phyloP scores from a whole-genome alignment of 2,113 vertebrate species.

The Thamnaconus septentrionalis region DNA sequence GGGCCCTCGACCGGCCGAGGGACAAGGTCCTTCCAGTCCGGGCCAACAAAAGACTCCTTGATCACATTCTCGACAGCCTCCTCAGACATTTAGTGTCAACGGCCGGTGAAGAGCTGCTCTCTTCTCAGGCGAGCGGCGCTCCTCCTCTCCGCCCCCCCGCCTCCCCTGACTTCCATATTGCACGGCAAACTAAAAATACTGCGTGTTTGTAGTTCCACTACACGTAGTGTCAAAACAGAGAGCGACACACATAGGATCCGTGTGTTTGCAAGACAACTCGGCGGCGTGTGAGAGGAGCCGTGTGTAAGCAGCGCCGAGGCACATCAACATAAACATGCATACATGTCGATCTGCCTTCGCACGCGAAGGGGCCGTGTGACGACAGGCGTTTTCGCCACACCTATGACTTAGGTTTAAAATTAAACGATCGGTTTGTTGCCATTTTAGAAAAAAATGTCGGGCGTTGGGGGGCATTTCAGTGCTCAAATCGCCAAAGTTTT shows the following conservation, averaged over 20 bases:
- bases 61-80: conserved; percentile 30
- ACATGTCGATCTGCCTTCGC: too few relatives aligned
- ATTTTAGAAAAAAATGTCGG: too few relatives aligned
- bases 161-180: conserved; percentile 21
- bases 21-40: conserved; percentile 50
- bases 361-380: too few relatives aligned
- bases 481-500: too few relatives aligned
- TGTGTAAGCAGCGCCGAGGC: conserved; percentile 3
- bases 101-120: conserved; percentile 29
- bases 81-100: conserved; percentile 36
- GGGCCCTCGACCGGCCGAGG: conserved; percentile 13
- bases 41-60: conserved; percentile 54
- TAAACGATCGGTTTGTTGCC: too few relatives aligned
- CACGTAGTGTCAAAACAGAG: conserved; percentile 36
- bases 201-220: conserved; percentile 54
- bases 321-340: neutral
- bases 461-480: too few relatives aligned
- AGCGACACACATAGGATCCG: conserved; percentile 25
- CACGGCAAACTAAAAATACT: conserved; percentile 54
- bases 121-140: neutral
- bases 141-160: conserved; percentile 16
- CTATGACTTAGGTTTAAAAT: too few relatives aligned
- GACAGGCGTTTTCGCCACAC: too few relatives aligned
- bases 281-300: conserved; percentile 17
- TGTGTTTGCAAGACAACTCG: conserved; percentile 42